Percentiles rank a stretch among this genome's conserved stretches.
phyloP scores from a whole-genome alignment of 1,140 invertebrate species.

The Harpegnathos saltator region DNA sequence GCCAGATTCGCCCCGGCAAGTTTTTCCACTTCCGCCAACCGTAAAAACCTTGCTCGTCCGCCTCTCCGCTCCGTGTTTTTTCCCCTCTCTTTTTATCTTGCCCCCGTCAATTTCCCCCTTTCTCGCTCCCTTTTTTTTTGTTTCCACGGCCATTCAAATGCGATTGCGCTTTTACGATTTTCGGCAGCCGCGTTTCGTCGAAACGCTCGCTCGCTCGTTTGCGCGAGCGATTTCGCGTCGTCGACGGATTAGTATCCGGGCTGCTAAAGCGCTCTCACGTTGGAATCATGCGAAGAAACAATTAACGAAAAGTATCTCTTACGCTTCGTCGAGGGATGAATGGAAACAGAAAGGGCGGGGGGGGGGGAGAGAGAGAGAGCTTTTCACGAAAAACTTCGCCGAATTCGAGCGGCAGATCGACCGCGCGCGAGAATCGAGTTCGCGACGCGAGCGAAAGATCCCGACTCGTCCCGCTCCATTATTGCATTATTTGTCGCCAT shows the following conservation, averaged over 20 bases:
- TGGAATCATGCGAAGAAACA: not conserved
- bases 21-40: slow-evolving; percentile 37
- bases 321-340: not conserved
- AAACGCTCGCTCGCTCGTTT: too few species aligned
- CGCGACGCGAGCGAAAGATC: not conserved
- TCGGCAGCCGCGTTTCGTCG: too few species aligned
- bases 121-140: not conserved
- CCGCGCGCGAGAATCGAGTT: not conserved
- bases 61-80: not conserved
- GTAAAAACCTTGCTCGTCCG: slow-evolving; percentile 6
- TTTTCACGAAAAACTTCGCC: not conserved
- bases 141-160: not conserved
- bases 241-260: not conserved
- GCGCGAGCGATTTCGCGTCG: too few species aligned
- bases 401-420: not conserved
- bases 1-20: slow-evolving; percentile 25
- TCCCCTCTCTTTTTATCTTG: not conserved
- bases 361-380: not conserved
- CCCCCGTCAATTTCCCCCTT: not conserved
- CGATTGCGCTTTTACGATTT: slow-evolving; percentile 9
- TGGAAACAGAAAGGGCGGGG: too few species aligned
- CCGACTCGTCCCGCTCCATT: not conserved
- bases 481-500: not conserved
- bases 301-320: not conserved
- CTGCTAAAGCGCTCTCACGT: not conserved